Evolutionary conservation across 1,140 invertebrate genomes (phyloP).

Genomic region (Stenopsyche tienmushanensis): DNA sequence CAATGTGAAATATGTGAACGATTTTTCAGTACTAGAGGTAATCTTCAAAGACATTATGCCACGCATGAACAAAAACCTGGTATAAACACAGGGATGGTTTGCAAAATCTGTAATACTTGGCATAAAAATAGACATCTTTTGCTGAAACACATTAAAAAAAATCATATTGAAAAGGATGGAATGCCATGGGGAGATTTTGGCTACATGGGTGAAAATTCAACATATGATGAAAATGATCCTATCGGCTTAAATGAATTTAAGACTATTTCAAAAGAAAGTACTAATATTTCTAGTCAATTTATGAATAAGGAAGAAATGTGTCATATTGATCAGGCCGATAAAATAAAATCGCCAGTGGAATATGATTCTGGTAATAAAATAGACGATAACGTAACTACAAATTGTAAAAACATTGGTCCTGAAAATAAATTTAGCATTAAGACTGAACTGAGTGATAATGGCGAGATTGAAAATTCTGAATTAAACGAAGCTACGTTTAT

Average conservation of each 20-base stretch:
- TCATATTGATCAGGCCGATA: background rate
- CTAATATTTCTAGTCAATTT: background rate
- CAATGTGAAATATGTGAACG: background rate
- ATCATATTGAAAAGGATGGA: background rate
- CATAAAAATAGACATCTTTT: background rate
- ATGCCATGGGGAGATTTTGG: constrained; percentile 2
- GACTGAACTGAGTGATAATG: background rate
- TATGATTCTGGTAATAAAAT: no score
- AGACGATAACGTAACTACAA: no score
- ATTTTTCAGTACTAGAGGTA: background rate
- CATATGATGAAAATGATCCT: background rate
- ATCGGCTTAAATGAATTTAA: background rate
- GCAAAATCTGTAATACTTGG: background rate
- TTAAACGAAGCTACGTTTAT: background rate
- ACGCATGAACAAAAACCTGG: background rate
- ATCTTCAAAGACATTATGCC: constrained; percentile 4
- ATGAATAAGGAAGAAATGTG: background rate
- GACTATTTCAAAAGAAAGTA: background rate
- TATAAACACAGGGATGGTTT: background rate
- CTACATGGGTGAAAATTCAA: background rate
- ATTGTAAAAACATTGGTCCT: no score
- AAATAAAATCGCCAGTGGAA: no score
- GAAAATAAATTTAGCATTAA: background rate
- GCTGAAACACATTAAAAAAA: background rate
- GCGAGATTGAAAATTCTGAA: background rate